These are phyloP conservation scores for Montipora capricornis DNA, from an alignment of 64 coral and sea anemone genomes.

Conservation along the genomic window DNA sequence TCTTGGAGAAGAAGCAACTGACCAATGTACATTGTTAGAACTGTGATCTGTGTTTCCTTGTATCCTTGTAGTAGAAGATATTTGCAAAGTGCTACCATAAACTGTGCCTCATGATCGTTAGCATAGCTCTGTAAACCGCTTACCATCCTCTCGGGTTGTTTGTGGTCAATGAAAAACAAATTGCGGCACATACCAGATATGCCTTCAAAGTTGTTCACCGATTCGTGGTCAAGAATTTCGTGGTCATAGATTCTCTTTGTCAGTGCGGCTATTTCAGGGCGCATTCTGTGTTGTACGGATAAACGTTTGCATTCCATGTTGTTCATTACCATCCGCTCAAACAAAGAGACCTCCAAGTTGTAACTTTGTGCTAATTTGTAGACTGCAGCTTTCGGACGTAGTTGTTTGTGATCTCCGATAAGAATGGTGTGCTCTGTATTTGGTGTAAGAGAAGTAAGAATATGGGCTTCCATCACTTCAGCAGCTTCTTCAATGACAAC, in stretches of 20 bases:
- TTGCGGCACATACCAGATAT: constrained; percentile 13
- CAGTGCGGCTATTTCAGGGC: no score
- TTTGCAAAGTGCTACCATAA: no score
- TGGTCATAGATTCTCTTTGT: no score
- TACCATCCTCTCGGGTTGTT: constrained; percentile 10
- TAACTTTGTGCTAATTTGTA: constrained; percentile 63
- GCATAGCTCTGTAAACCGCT: constrained; percentile 75
- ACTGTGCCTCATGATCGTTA: no score
- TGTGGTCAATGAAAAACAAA: constrained; percentile 44
- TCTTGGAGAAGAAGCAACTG: constrained; percentile 84
- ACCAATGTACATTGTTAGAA: constrained; percentile 1
- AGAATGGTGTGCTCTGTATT: constrained; percentile 77
- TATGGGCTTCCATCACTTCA: no score
- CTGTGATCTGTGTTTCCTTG: no score
- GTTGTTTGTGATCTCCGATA: constrained; percentile 48
- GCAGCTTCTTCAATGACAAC: no score
- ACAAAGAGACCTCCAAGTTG: no score
- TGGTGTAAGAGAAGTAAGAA: background rate
- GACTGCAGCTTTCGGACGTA: constrained; percentile 75
- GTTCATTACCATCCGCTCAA: no score
- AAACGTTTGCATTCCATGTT: constrained; percentile 71
- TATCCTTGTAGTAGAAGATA: no score
- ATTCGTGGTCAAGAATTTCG: constrained; percentile 79
- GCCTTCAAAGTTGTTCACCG: constrained; percentile 62
- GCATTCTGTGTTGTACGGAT: constrained; percentile 67